These are phyloP conservation scores for Trachelus troglodyta DNA, from an alignment of 2,888 invertebrate species.

Conservation along the genomic window DNA sequence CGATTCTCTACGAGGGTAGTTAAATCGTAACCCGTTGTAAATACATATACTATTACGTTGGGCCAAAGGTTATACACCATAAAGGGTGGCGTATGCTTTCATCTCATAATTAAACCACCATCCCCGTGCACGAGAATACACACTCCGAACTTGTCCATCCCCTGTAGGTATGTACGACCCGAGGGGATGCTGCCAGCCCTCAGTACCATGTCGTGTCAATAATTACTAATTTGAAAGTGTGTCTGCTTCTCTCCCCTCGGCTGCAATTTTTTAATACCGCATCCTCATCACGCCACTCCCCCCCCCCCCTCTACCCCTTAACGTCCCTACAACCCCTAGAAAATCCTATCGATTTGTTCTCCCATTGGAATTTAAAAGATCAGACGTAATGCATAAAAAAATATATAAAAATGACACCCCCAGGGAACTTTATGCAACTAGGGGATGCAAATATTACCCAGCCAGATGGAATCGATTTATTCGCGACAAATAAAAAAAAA, in stretches of 20 bases:
- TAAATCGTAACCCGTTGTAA: neutral
- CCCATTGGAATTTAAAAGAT: neutral
- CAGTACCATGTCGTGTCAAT: conserved; percentile 16
- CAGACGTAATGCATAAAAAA: neutral
- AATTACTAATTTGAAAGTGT: conserved; percentile 18
- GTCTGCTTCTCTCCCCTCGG: neutral
- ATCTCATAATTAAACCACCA: conserved; percentile 46
- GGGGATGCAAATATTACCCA: neutral
- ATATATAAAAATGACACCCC: neutral
- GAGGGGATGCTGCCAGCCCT: conserved; percentile 10
- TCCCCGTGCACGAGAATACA: neutral
- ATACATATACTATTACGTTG: neutral
- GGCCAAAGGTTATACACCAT: conserved; percentile 22
- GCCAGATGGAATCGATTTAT: neutral
- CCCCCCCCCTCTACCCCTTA: no score
- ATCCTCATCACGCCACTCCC: neutral
- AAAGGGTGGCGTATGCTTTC: conserved; percentile 35
- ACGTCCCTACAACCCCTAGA: no score
- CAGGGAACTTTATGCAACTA: neutral
- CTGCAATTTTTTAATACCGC: neutral
- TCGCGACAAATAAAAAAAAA: neutral
- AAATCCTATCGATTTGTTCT: neutral
- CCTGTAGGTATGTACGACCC: neutral
- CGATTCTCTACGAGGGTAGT: neutral
- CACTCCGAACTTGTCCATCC: neutral